Base-by-base conservation (phyloP, 2,113 vertebrate genomes). In the Esox niger region DNA sequence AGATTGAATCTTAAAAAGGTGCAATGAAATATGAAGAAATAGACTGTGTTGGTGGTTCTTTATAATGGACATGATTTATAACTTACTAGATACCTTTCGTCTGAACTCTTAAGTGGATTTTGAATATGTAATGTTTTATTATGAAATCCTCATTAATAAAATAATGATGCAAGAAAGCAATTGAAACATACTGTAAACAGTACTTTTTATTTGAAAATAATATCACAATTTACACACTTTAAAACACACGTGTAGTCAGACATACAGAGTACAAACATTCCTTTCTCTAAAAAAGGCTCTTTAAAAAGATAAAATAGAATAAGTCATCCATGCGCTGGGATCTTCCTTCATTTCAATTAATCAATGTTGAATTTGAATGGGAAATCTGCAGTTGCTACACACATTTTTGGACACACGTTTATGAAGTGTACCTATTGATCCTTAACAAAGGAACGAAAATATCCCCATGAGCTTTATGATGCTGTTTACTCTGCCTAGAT, bases 231-330 rank as follows among this genome's bases (percentile, higher is more conserved):
- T 74, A 81, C 72, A 88, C 80, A 63, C 27, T 32, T 32, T 54
- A n/a, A n/a, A 52, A 52, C n/a, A 52, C 47, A 7, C 20, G 21
- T 75, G 73, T 67, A 84, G 57, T 77, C 52, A 49, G n/a, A n/a
- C n/a, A n/a, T n/a, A n/a, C n/a, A n/a, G 66, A 70, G 15, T 33
- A 74, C 54, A 74, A 78, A 73, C 49, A 80, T 47, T 38, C 4
- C 70, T 70, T 74, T 79, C 82, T 78, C 84, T n/a, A 26, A 69
- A 88, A 56, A 23, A 56, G 75, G 74, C 69, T 68, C 64, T 31
- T 63, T 64, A 86, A 80, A 76, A 64, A 60, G 52, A 71, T 52
- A 67, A 25, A 64, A 68, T 1, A 60, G 71, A 64, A 54, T 56
- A 70, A 21, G 31, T 15, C 49, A 31, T 17, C 17, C 26, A 11